Conservation (phyloP, 1,140 invertebrate genomes). For the Drosophila kohkoa region DNA sequence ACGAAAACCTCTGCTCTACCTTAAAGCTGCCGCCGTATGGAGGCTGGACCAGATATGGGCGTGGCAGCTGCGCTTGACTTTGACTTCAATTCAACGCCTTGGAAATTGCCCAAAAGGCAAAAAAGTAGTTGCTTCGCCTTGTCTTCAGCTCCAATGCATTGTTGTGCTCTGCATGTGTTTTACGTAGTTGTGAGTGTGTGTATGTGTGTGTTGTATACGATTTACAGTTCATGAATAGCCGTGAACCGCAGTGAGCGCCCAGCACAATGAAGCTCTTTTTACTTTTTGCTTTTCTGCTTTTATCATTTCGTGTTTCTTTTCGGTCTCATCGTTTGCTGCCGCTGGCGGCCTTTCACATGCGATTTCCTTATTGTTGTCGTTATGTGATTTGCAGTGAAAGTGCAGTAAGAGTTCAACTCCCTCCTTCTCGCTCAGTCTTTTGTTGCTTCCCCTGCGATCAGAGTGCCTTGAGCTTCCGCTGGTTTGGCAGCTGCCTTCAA, state of each 20-base stretch:
- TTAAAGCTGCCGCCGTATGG: not conserved
- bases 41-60: not conserved
- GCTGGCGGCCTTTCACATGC: constrained; percentile 65
- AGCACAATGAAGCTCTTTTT: constrained; percentile 2
- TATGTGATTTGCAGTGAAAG: constrained; percentile 66
- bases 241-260: constrained; percentile 25
- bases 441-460: too few species aligned
- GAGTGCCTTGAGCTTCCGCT: constrained; percentile 24
- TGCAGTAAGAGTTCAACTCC: constrained; percentile 16
- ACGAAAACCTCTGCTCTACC: not conserved
- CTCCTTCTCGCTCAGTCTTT: not conserved
- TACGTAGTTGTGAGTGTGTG: constrained; percentile 4
- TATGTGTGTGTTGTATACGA: constrained; percentile 49
- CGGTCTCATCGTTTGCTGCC: not conserved
- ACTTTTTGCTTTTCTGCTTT: not conserved
- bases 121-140: constrained; percentile 17
- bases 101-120: constrained; percentile 58
- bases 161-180: constrained; percentile 17
- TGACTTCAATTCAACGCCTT: constrained; percentile 70
- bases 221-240: constrained; percentile 72
- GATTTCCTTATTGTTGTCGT: constrained; percentile 77
- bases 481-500: constrained; percentile 43
- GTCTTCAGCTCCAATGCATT: constrained; percentile 24
- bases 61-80: constrained; percentile 62
- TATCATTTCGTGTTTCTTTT: constrained; percentile 16